Evolutionary conservation across 2,888 invertebrate genomes (phyloP), one percentile per base, ranked within the genome.

Genomic region (Chouioia cunea): DNA sequence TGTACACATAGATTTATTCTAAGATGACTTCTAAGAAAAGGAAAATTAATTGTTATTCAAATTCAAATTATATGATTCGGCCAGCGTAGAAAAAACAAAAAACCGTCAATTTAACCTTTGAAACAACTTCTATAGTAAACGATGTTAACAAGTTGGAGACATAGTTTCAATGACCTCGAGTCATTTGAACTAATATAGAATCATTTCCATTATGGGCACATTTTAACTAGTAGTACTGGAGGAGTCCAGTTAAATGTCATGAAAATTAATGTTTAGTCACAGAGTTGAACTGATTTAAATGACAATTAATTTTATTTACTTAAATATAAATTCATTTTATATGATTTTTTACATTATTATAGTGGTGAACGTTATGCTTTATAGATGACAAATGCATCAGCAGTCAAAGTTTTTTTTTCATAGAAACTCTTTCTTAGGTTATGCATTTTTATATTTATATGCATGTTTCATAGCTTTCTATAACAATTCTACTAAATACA

Each of bases 1-100:
- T n/a, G n/a, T n/a, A n/a, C n/a, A n/a, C n/a, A n/a, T n/a, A n/a
- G n/a, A n/a, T n/a, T n/a, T n/a, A n/a, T n/a, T n/a, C n/a, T n/a
- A n/a, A n/a, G n/a, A n/a, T n/a, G n/a, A n/a, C n/a, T n/a, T n/a
- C n/a, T n/a, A n/a, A n/a, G n/a, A n/a, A n/a, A n/a, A n/a, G n/a
- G n/a, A n/a, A n/a, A n/a, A n/a, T n/a, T n/a, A n/a, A n/a, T n/a
- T n/a, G n/a, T n/a, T n/a, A n/a, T n/a, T n/a, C n/a, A n/a, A n/a
- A n/a, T n/a, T n/a, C n/a, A n/a, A n/a, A n/a, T n/a, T 74, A 3
- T 58, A 83, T 83, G 82, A 83, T 48, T 77, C 90, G 0, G 88
- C 82, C 46, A 90, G 91, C 6, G 91, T 92, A 3, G 88, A 86
- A 0, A 87, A 84, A 53, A 92, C 91, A 0, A 88, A 90, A 36